Evolutionary conservation across 2,797 vertebrate species (phyloP).

Genomic region (Columba guinea): DNA sequence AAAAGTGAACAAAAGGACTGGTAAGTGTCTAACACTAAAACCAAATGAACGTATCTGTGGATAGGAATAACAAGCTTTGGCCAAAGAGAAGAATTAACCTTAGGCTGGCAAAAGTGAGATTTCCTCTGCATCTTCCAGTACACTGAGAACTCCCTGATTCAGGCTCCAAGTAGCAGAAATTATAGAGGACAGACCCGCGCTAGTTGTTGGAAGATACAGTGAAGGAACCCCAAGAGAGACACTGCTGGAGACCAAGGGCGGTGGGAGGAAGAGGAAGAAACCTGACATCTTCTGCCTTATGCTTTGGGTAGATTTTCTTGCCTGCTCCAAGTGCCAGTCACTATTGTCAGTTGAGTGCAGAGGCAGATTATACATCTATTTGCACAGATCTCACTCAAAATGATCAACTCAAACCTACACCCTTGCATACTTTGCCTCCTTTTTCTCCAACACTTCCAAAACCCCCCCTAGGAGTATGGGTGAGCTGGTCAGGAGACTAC

Average conservation of each 20-base stretch:
- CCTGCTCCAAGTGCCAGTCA: not conserved
- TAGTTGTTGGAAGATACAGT: not conserved
- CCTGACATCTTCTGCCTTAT: not conserved
- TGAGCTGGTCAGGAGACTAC: not conserved
- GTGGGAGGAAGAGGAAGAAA: not conserved
- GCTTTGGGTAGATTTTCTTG: not conserved
- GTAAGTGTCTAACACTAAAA: not conserved
- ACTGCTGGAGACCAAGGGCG: not conserved
- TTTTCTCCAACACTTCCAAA: not conserved
- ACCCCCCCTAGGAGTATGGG: not conserved
- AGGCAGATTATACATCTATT: not conserved
- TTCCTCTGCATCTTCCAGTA: not conserved
- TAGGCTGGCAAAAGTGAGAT: accelerated
- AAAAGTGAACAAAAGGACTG: not conserved
- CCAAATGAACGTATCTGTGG: not conserved
- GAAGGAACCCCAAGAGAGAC: not conserved
- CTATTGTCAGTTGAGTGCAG: not conserved
- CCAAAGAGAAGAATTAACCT: not conserved
- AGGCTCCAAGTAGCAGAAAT: not conserved
- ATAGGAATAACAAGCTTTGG: not conserved
- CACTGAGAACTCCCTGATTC: not conserved
- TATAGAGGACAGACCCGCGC: not conserved
- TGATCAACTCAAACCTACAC: not conserved
- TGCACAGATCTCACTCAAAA: not conserved
- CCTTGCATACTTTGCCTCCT: not conserved